phyloP scores from a whole-genome alignment of 2,113 vertebrate genomes.

The Muntiacus muntjak region DNA sequence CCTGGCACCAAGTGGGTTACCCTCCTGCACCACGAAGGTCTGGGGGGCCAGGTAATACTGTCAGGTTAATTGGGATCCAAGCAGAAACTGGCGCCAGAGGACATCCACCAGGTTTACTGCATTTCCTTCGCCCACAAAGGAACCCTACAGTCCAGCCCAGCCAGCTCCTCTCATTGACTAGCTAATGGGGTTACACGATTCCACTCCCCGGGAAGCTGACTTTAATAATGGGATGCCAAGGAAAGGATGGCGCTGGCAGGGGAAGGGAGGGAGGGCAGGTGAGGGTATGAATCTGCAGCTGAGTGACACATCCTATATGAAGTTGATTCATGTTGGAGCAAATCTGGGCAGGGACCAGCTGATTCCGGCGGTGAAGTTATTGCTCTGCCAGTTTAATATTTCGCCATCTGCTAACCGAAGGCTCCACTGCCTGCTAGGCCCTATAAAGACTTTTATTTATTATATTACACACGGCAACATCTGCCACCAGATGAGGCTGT shows the following conservation, averaged over 20 bases:
- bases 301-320: conserved; percentile 65
- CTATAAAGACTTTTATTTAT: conserved; percentile 87
- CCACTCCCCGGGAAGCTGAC: conserved; percentile 29
- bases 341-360: conserved; percentile 75
- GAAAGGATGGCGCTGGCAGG: neutral
- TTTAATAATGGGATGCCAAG: conserved; percentile 36
- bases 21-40: neutral
- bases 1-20: neutral
- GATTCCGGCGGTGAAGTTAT: conserved; percentile 75
- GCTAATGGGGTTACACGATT: conserved; percentile 37
- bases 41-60: neutral
- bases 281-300: neutral
- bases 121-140: neutral
- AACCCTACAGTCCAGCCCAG: neutral
- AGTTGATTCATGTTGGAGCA: conserved; percentile 67
- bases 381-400: conserved; percentile 83
- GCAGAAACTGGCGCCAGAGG: neutral
- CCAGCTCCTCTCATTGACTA: conserved; percentile 30
- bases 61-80: neutral
- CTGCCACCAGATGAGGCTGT: conserved; percentile 78
- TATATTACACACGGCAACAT: conserved; percentile 84
- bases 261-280: conserved; percentile 8
- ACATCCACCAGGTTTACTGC: neutral
- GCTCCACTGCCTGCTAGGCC: conserved; percentile 81
- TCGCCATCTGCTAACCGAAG: conserved; percentile 84